Percentiles rank a stretch among this genome's conserved stretches.
phyloP scores from a whole-genome alignment of 92 coral and sea anemone genomes.

The Palythoa grandiflora region DNA sequence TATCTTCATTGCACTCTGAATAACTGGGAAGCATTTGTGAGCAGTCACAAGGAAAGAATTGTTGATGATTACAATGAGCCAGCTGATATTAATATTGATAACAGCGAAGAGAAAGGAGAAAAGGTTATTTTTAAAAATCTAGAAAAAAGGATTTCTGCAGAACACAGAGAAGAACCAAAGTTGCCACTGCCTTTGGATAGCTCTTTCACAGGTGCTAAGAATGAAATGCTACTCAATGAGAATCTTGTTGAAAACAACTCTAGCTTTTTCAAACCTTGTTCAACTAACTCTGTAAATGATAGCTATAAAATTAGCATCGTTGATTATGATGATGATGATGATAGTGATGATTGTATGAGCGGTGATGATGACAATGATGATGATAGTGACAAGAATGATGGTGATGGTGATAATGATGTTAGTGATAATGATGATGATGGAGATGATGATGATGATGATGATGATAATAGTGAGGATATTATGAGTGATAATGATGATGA shows the following conservation, averaged over 20 bases:
- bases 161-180: background rate
- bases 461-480: background rate
- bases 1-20: constrained; percentile 73
- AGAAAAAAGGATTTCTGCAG: background rate
- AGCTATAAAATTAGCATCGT: background rate
- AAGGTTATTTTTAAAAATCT: background rate
- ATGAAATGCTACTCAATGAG: too few relatives aligned
- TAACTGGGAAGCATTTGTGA: constrained; percentile 77
- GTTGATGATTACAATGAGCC: background rate
- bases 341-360: background rate
- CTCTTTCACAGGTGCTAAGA: background rate
- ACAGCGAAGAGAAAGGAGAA: background rate
- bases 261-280: background rate
- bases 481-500: constrained; percentile 2
- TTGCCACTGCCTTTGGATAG: background rate
- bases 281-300: constrained; percentile 25
- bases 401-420: background rate
- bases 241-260: background rate
- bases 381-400: constrained; percentile 3
- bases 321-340: background rate
- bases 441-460: background rate
- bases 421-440: background rate
- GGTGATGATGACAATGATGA: background rate
- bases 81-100: background rate
- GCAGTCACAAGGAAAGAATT: constrained; percentile 2